Percentiles rank a stretch among this genome's conserved stretches.
phyloP scores from a whole-genome alignment of 2,797 vertebrate genomes.

The Onychomys torridus region DNA sequence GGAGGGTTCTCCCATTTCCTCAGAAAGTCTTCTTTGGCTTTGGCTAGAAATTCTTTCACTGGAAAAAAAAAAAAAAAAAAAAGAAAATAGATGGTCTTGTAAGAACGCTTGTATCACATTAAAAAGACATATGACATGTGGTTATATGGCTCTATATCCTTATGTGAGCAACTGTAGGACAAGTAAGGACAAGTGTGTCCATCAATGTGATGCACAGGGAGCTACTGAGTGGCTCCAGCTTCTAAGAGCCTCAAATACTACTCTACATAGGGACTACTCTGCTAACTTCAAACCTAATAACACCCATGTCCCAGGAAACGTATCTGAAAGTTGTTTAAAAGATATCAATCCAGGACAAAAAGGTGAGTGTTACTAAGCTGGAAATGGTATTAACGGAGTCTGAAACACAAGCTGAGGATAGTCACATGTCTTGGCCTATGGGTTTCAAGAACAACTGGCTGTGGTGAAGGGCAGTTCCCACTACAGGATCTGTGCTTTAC shows the following conservation, averaged over 20 bases:
- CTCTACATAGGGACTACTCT: conserved; percentile 75
- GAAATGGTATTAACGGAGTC: not conserved
- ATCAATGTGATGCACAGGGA: conserved; percentile 4
- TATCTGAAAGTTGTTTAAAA: conserved; percentile 88
- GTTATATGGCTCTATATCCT: not conserved
- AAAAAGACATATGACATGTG: not conserved
- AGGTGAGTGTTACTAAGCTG: not conserved
- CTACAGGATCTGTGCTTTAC: conserved; percentile 75
- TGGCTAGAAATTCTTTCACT: conserved; percentile 99
- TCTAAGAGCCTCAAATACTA: conserved; percentile 67
- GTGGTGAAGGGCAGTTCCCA: conserved; percentile 85
- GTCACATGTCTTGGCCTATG: conserved; percentile 59
- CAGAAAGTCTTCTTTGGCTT: conserved; percentile 99
- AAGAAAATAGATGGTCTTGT: conserved; percentile 48
- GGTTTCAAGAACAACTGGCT: conserved; percentile 85
- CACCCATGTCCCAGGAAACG: conserved; percentile 86
- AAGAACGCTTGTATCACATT: conserved; percentile 46
- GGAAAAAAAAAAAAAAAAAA: conserved; percentile 85
- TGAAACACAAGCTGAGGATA: conserved; percentile 62
- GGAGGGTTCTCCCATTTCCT: conserved; percentile 99
- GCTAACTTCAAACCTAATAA: conserved; percentile 83
- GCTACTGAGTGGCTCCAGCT: conserved; percentile 58
- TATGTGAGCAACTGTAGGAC: conserved; percentile 29
- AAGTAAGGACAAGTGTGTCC: not conserved
- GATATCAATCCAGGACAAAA: conserved; percentile 50